A percentile compares a stretch with the other conserved stretches of the same genome.
Conservation (phyloP, 2,113 vertebrate genomes). For the Coracopsis vasa region DNA sequence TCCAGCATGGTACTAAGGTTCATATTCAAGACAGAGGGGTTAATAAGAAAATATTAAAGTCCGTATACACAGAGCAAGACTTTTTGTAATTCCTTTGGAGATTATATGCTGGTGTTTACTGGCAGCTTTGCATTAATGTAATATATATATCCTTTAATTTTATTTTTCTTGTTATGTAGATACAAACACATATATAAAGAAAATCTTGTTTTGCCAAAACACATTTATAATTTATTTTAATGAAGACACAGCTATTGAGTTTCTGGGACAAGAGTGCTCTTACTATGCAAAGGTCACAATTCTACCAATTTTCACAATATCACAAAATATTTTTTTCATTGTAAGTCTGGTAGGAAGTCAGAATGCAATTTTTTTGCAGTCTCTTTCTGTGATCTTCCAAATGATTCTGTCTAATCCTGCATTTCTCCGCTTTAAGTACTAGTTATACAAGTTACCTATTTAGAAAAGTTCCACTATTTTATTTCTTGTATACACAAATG, state of each 20-base stretch:
- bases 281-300: not conserved
- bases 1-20: not conserved
- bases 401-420: not conserved
- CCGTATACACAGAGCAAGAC: not conserved
- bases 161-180: not conserved
- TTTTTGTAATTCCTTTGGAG: not conserved
- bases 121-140: not conserved
- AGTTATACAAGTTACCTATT: not conserved
- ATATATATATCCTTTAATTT: not conserved
- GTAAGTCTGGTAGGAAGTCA: not conserved
- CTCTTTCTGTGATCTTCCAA: not conserved
- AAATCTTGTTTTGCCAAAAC: not conserved
- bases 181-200: not conserved
- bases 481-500: not conserved
- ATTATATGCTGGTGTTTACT: not conserved
- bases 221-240: not conserved
- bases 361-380: not conserved
- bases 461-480: not conserved
- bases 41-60: not conserved
- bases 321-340: not conserved
- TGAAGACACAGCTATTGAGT: not conserved
- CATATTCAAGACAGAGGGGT: not conserved
- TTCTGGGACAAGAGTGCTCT: not conserved
- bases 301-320: not conserved
- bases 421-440: not conserved